Percentiles rank a stretch among this genome's conserved stretches.
phyloP scores from a whole-genome alignment of 2,888 invertebrate species.

The Myathropa florea region DNA sequence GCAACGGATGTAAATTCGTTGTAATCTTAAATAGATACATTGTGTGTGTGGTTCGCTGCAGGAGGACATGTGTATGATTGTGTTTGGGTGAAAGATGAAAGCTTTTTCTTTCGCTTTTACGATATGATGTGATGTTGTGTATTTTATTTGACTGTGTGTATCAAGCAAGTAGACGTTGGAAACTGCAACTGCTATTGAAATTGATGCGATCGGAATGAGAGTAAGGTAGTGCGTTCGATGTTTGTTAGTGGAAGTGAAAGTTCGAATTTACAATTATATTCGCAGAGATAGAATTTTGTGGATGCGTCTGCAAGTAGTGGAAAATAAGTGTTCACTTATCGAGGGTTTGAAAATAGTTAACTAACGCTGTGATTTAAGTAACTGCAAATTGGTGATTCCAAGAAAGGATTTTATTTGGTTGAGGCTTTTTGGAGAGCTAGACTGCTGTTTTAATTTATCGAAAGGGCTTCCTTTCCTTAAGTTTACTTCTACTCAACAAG shows the following conservation, averaged over 20 bases:
- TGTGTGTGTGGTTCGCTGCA: conserved; percentile 35
- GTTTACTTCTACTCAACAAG: too few relatives aligned
- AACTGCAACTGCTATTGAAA: conserved; percentile 1
- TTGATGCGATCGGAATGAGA: background rate
- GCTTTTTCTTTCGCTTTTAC: conserved; percentile 53
- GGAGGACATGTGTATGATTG: background rate
- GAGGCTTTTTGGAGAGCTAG: too few relatives aligned
- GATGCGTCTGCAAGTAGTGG: background rate
- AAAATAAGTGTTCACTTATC: background rate
- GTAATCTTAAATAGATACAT: conserved; percentile 64
- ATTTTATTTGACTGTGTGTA: background rate
- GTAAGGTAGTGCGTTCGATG: background rate
- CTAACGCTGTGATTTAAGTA: too few relatives aligned
- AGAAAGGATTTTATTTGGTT: too few relatives aligned
- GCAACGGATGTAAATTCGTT: conserved; percentile 67
- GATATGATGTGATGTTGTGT: background rate
- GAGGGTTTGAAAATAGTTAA: background rate
- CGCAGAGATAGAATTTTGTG: background rate
- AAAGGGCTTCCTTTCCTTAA: too few relatives aligned
- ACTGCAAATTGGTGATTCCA: too few relatives aligned
- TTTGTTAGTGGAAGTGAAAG: background rate
- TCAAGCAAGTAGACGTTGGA: background rate
- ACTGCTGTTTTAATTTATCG: too few relatives aligned
- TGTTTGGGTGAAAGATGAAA: conserved; percentile 35
- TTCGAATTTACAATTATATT: background rate